Evolutionary conservation across 2,888 invertebrate genomes (phyloP).

Genomic region (Lepidochrysops patricia): DNA sequence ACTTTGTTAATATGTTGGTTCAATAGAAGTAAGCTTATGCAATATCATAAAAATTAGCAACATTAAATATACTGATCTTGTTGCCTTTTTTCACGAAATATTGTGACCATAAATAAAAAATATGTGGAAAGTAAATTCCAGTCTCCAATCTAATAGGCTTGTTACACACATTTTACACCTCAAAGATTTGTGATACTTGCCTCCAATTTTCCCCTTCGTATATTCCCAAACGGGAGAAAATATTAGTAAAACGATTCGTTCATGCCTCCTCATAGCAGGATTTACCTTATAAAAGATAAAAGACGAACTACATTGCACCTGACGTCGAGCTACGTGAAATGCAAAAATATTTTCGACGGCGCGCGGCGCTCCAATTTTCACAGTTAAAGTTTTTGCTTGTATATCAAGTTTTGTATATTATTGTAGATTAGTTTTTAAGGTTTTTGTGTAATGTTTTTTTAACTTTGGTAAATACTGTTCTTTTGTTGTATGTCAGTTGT

Average conservation of each 20-base stretch:
- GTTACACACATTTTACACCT: background rate
- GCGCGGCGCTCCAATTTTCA: background rate
- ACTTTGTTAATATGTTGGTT: background rate
- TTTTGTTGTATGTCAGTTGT: too few species aligned
- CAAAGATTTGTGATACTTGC: background rate
- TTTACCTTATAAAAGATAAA: slow-evolving; percentile 10
- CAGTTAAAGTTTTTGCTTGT: background rate
- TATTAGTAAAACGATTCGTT: background rate
- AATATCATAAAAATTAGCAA: background rate
- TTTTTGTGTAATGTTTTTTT: background rate
- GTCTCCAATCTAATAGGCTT: background rate
- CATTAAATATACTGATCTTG: background rate
- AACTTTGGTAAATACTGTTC: too few species aligned
- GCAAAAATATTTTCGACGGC: slow-evolving; percentile 2
- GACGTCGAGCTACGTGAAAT: slow-evolving; percentile 6
- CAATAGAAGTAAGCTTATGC: background rate
- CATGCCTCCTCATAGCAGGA: background rate
- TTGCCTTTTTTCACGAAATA: too few species aligned
- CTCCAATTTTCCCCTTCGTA: background rate
- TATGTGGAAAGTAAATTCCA: too few species aligned
- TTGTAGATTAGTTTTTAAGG: background rate
- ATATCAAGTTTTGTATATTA: background rate
- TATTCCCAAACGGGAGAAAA: background rate
- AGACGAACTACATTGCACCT: background rate
- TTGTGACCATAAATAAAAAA: too few species aligned